Base-by-base conservation (phyloP, 2,888 invertebrate genomes). In the Miltochrista miniata region DNA sequence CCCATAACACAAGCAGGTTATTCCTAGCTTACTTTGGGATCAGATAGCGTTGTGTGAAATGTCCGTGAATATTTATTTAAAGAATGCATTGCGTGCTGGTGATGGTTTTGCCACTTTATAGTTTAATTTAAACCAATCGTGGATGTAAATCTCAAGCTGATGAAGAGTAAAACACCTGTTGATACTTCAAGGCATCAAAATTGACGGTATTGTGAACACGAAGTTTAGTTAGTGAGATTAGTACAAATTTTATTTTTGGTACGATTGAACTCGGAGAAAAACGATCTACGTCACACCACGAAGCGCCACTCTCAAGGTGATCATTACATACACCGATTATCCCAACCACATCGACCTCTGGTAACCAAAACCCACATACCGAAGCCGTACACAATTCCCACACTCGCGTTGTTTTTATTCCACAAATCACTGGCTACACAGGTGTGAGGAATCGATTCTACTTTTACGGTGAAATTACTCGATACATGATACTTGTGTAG, bases 401-500 rank as follows among this genome's bases (percentile, higher is more conserved):
- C 66, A 67, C 53, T 61, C 52, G 48, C 50, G 41, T 60, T 60
- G 56, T 59, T 62, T 60, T 51, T 47, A 42, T 52, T 50, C 37
- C 43, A 51, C 48, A 58, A 45, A 55, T 55, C 45, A 12, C 33
- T 37, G 18, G 36, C 34, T 38, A 52, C 61, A 47, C 68, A 68
- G 64, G 67, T 68, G 68, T 60, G 52, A 34, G 56, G 67, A 57
- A 67, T 68, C 69, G 41, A 64, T 68, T 68, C 64, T 51, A 61
- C 54, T 37, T 64, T 65, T 56, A 64, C 64, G 36, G 35, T 59
- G 68, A 53, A 68, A 44, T 48, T 41, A 44, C 44, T 48, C 24
- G 40, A 41, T 45, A 41, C 24, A 12, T 4, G 42, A 44, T 39
- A 41, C 36, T 38, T 37, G 42, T 37, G 14, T 15, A 9, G 35